Evolutionary conservation across 2,113 vertebrate species (phyloP), one percentile per base, ranked within the genome.

Genomic region (Argyrosomus japonicus): DNA sequence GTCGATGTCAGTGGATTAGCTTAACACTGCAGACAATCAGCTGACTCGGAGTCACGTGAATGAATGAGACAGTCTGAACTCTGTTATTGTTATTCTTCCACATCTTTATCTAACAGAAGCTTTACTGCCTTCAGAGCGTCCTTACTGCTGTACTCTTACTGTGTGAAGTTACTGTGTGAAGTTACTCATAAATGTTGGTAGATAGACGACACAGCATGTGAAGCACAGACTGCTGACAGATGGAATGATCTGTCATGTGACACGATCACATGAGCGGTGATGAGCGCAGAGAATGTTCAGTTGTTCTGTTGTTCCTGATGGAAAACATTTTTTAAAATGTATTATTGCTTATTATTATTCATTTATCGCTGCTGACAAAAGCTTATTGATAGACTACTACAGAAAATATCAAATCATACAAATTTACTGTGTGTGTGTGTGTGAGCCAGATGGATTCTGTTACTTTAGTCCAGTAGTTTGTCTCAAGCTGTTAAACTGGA

Each of bases 211-310:
- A 7, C 6, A 67, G 62, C 21, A 15, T 29, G 11, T 18, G 25
- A 18, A 4, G 63, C n/a, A 5, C 40, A 48, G 19, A 21, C 64
- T 56, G 75, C 60, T 65, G 87, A 83, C 85, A 89, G 85, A 85
- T 81, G 85, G 69, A 73, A 75, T 85, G 79, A 81, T 74, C 32
- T 19, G 18, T 92, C 94, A 95, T 91, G 92, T 95, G 95, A 95
- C 69, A 70, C 4, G 4, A 21, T 95, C 94, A 95, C 93, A 90
- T 95, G 94, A 79, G 61, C 1, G 15, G 17, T 62, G 45, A 45
- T 45, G 11, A 45, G 43, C 0, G 10, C 43, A 45, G 32, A 36
- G 7, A 36, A 36, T 36, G 32, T 36, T 36, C 32, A 6, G n/a
- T n/a, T n/a, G n/a, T 29, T 29, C 29, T 4, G 6, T 36, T 36